A percentile compares a stretch with the other conserved stretches of the same genome.
Conservation (phyloP, 1,140 invertebrate species). For the Rhizoglyphus robini region DNA sequence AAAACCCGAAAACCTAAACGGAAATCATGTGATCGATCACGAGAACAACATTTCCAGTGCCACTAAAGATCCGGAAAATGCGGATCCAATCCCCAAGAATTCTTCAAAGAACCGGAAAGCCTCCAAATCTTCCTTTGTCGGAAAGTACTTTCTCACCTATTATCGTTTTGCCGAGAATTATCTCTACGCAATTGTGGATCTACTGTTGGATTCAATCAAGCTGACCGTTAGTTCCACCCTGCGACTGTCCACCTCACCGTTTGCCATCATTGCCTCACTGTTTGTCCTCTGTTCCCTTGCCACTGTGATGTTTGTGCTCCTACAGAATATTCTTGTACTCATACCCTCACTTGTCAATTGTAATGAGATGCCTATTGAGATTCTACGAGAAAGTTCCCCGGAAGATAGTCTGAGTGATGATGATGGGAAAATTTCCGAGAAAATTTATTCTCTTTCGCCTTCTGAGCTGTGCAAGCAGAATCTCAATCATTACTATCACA, state of each 20-base stretch:
- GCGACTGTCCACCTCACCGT: not conserved
- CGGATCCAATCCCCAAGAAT: not conserved
- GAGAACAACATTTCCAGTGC: not conserved
- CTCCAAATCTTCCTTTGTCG: no score
- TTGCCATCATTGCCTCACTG: not conserved
- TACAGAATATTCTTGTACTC: not conserved
- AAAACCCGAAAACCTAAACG: not conserved
- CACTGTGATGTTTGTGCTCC: not conserved
- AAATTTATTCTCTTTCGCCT: no score
- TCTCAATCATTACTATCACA: conserved; percentile 1
- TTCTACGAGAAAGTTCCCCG: no score
- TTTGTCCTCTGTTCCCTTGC: not conserved
- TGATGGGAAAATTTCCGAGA: no score
- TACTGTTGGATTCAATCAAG: conserved; percentile 1
- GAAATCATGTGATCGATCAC: not conserved
- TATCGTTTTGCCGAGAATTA: not conserved
- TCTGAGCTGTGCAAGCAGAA: no score
- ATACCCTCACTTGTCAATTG: conserved; percentile 6
- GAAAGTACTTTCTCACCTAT: not conserved
- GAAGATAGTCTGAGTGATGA: no score
- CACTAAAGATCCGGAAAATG: not conserved
- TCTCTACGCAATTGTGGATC: not conserved
- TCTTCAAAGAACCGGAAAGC: not conserved
- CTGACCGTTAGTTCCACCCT: not conserved
- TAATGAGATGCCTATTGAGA: not conserved